Evolutionary conservation across 2,797 vertebrate species (phyloP).

Genomic region (Chaetodon trifasciatus): DNA sequence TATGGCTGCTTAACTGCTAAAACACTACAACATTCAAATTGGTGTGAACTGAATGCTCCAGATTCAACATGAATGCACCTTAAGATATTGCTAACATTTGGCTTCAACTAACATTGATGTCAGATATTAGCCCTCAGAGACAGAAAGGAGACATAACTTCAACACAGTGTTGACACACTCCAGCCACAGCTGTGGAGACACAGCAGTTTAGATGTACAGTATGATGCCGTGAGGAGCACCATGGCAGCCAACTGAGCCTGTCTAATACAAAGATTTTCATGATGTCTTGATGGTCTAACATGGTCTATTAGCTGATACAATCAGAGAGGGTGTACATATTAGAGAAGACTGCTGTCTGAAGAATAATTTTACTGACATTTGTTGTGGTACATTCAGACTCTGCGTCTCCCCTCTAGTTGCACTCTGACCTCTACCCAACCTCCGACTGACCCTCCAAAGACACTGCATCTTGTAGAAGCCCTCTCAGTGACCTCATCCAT

Average conservation of each 20-base stretch:
- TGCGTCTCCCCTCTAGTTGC: conserved; percentile 72
- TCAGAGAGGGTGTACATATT: background rate
- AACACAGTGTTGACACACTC: background rate
- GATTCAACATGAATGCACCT: background rate
- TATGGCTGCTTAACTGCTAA: background rate
- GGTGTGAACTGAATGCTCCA: background rate
- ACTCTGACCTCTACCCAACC: conserved; percentile 83
- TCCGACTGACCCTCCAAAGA: conserved; percentile 76
- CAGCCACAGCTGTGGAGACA: background rate
- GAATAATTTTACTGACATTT: conserved; percentile 3
- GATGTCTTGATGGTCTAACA: background rate
- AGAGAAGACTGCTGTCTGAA: background rate
- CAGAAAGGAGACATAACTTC: background rate
- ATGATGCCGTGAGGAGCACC: background rate
- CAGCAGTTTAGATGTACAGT: background rate
- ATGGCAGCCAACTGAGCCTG: background rate
- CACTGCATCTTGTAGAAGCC: conserved; percentile 76
- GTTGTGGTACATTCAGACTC: conserved; percentile 34
- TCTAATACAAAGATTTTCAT: background rate
- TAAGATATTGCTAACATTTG: background rate
- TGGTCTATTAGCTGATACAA: background rate
- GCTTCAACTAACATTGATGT: background rate
- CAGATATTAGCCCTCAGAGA: background rate
- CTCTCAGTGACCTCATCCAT: conserved; percentile 86
- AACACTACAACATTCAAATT: background rate